phyloP scores from a whole-genome alignment of 2,113 vertebrate genomes.

The Spizaetus ornatus region DNA sequence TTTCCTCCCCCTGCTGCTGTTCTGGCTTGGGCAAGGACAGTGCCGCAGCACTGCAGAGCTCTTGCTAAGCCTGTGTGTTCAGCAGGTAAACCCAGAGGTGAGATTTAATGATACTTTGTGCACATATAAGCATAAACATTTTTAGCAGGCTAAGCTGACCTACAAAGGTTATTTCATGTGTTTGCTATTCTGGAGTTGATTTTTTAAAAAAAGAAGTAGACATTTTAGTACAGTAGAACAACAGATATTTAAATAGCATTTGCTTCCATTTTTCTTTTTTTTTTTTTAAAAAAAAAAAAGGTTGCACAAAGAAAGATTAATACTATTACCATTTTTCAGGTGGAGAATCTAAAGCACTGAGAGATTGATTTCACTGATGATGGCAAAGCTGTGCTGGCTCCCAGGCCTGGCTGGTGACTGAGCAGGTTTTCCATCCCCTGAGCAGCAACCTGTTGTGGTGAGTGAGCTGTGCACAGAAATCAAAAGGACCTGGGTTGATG shows the following conservation, averaged over 20 bases:
- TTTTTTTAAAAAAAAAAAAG: not conserved
- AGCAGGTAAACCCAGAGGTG: not conserved
- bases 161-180: not conserved
- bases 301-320: not conserved
- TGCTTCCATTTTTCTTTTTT: not conserved
- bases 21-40: not conserved
- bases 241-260: not conserved
- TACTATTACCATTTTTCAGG: not conserved
- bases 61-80: not conserved
- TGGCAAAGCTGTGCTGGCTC: not conserved
- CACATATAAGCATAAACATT: not conserved
- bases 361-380: not conserved
- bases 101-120: not conserved
- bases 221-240: not conserved
- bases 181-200: not conserved
- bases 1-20: not conserved
- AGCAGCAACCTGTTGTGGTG: not conserved
- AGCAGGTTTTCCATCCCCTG: not conserved
- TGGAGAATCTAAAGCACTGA: not conserved
- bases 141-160: not conserved
- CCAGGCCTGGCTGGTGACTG: not conserved
- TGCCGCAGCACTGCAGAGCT: not conserved
- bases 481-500: rapidly evolving
- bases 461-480: not conserved
- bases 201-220: not conserved